Conservation (phyloP, 2,888 invertebrate species). For the Luffia ferchaultella region DNA sequence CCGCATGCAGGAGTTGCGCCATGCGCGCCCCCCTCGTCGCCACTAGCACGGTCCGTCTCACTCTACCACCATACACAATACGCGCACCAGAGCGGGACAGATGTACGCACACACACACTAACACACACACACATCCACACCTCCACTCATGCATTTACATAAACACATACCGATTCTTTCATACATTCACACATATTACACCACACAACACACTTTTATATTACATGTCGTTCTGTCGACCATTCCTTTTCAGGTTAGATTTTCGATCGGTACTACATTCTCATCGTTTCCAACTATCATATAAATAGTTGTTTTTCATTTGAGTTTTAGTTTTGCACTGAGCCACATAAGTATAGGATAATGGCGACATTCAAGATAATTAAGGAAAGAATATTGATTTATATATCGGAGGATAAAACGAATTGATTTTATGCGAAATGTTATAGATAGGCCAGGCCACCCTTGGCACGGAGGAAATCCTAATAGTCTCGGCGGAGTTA, state of each 20-base stretch:
- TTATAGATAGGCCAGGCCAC: slow-evolving; percentile 56
- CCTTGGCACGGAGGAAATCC: slow-evolving; percentile 54
- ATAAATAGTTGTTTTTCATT: not conserved
- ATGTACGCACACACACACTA: slow-evolving; percentile 14
- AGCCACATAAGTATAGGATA: not conserved
- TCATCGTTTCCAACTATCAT: not conserved
- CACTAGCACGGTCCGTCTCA: slow-evolving; percentile 63
- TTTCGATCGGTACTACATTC: not conserved
- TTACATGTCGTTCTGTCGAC: slow-evolving; percentile 33
- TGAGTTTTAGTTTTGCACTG: not conserved
- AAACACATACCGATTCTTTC: slow-evolving; percentile 10
- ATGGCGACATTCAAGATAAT: not conserved
- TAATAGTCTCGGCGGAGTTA: slow-evolving; percentile 54
- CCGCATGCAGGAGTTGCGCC: slow-evolving; percentile 76
- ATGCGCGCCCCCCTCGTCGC: slow-evolving; percentile 55
- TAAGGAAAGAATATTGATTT: not conserved
- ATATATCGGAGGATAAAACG: slow-evolving; percentile 11
- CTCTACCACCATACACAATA: slow-evolving; percentile 4
- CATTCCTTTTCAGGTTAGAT: slow-evolving; percentile 41
- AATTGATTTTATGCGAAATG: slow-evolving; percentile 59
- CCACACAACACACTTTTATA: not conserved
- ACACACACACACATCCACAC: slow-evolving; percentile 9
- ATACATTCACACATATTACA: not conserved
- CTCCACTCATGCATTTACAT: slow-evolving; percentile 14
- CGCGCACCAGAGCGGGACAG: not conserved